Base-by-base conservation (phyloP, 2,888 invertebrate genomes). In the Nomada lathburiana region DNA sequence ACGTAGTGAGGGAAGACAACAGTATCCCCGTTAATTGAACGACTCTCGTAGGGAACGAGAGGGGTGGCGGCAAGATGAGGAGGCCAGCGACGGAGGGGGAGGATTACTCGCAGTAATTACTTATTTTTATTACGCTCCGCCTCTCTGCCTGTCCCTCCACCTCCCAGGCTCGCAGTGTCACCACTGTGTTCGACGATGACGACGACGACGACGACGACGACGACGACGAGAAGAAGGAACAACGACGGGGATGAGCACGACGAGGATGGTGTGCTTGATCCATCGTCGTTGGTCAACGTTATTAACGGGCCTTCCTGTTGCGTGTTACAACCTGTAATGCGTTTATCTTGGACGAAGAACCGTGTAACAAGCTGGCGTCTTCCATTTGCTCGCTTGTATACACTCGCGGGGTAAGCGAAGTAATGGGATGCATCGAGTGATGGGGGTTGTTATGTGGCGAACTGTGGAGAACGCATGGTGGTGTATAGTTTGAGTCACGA, bases 41-140 rank as follows among this genome's bases (percentile, higher is more conserved):
- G 88, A 88, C 88, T 87, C 82, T 85, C 84, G 89, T 77, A 67
- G 86, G 83, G 89, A 72, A 79, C 77, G 82, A 77, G 87, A 77
- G 83, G 79, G 73, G 80, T 65, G 52, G 76, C 57, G 64, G 76
- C 86, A 80, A 83, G 78, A 82, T 72, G 85, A 82, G 81, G 86
- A 82, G 86, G 79, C 63, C 67, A 62, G 85, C 82, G 85, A 76
- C 83, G 88, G 88, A 88, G 86, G 90, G 80, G 83, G 85, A 89
- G 90, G 92, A 93, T 93, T 93, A 93, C 92, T 92, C 86, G 84
- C 89, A 92, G 93, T 93, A 93, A 93, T 93, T 93, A 93, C 92
- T 93, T 92, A 93, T 93, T 93, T 93, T 93, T 93, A 93, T 93
- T 92, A 93, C 91, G 92, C 93, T 89, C 92, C 91, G 91, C 91